Conservation (phyloP, 2,113 vertebrate species). For the Trochalopteron elliotii region DNA sequence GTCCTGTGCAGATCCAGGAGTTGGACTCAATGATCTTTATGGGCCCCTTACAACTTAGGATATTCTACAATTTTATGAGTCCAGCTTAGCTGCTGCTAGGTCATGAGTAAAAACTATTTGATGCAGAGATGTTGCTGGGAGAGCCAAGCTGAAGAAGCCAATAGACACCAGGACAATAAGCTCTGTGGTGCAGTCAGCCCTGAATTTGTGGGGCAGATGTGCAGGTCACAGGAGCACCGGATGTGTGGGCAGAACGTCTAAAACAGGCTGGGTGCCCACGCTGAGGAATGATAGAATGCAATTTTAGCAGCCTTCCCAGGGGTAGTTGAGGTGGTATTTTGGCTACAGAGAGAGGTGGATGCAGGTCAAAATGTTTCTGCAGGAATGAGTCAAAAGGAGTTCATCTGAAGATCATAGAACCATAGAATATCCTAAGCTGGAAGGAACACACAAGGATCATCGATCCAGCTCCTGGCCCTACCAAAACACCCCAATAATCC, state of each 20-base stretch:
- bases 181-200: not conserved
- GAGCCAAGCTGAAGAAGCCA: not conserved
- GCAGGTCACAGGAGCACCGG: accelerated
- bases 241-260: not conserved
- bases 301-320: not conserved
- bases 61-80: not conserved
- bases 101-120: not conserved
- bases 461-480: accelerated
- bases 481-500: not conserved
- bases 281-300: accelerated
- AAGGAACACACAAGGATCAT: not conserved
- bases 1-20: not conserved
- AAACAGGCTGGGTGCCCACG: accelerated
- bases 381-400: not conserved
- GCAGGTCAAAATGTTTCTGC: not conserved
- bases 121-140: accelerated
- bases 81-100: not conserved
- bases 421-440: not conserved
- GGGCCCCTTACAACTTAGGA: not conserved
- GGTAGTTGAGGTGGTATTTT: not conserved
- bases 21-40: accelerated
- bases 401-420: not conserved
- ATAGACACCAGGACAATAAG: accelerated
- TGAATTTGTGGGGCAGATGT: accelerated
- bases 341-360: not conserved